phyloP scores from a whole-genome alignment of 2,113 vertebrate genomes.

The Colossoma macropomum region DNA sequence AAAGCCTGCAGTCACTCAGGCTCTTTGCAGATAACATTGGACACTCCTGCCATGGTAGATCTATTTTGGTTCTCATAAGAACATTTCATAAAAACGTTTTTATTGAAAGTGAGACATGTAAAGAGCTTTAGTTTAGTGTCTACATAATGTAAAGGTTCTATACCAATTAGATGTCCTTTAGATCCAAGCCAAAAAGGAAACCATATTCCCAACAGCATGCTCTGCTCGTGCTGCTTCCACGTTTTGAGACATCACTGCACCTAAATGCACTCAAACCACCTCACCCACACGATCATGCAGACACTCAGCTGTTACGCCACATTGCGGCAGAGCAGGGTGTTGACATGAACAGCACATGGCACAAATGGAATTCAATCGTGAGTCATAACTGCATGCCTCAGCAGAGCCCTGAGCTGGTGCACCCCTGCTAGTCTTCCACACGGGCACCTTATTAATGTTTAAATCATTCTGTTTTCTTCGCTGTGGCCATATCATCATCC shows the following conservation, averaged over 20 bases:
- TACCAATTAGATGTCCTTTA: no score
- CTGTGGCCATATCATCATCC: neutral
- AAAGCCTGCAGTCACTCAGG: no score
- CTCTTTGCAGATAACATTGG: no score
- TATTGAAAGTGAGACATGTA: no score
- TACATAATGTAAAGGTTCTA: neutral
- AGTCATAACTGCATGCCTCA: neutral
- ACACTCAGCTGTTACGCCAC: neutral
- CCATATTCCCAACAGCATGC: no score
- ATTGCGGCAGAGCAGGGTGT: neutral
- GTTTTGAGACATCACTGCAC: neutral
- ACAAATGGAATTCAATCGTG: neutral
- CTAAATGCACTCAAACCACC: neutral
- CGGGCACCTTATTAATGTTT: neutral
- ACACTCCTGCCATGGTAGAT: no score
- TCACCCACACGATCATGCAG: neutral
- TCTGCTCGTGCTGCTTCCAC: neutral
- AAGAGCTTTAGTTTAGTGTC: no score
- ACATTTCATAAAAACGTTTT: no score
- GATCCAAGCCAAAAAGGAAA: no score
- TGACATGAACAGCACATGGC: neutral
- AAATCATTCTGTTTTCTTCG: slow-evolving; percentile 4
- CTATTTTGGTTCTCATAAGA: no score
- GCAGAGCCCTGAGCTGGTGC: neutral
- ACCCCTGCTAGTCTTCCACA: neutral